Conservation (phyloP, 2,888 invertebrate genomes). For the Empis livida region DNA sequence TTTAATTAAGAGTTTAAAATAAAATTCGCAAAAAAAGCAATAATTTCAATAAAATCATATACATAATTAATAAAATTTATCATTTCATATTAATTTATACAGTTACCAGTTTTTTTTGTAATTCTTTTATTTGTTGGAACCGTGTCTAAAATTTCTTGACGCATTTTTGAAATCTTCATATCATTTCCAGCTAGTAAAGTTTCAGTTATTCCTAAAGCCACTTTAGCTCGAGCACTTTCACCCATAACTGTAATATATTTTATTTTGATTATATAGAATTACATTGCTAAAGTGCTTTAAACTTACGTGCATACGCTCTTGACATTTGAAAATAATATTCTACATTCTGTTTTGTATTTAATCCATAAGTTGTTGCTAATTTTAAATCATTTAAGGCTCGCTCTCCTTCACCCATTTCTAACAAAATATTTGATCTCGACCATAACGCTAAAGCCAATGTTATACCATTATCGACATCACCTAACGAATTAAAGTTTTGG, state of each 20-base stretch:
- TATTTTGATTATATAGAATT: too few relatives aligned
- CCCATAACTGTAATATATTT: slow-evolving; percentile 38
- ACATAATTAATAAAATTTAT: too few relatives aligned
- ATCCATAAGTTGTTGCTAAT: slow-evolving; percentile 46
- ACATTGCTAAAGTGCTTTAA: neutral
- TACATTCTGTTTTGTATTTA: slow-evolving; percentile 47
- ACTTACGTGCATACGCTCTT: slow-evolving; percentile 44
- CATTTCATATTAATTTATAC: too few relatives aligned
- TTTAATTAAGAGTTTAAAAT: too few relatives aligned
- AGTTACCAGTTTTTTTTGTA: neutral
- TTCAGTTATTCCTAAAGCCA: slow-evolving; percentile 49
- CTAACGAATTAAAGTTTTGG: too few relatives aligned
- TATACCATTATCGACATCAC: slow-evolving; percentile 44
- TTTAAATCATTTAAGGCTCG: slow-evolving; percentile 55
- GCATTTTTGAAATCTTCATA: slow-evolving; percentile 32
- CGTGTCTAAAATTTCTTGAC: slow-evolving; percentile 36
- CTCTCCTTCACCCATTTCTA: slow-evolving; percentile 42
- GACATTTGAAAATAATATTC: slow-evolving; percentile 60
- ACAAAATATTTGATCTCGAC: slow-evolving; percentile 51
- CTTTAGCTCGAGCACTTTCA: slow-evolving; percentile 47
- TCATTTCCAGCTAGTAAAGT: slow-evolving; percentile 42
- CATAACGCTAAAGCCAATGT: slow-evolving; percentile 52
- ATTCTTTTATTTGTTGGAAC: slow-evolving; percentile 12
- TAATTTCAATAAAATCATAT: too few relatives aligned
- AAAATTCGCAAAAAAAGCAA: too few relatives aligned